A percentile compares a stretch with the other conserved stretches of the same genome.
These are phyloP conservation scores for Chaenogobius annularis DNA, from an alignment of 2,113 vertebrate species.

Conservation along the genomic window DNA sequence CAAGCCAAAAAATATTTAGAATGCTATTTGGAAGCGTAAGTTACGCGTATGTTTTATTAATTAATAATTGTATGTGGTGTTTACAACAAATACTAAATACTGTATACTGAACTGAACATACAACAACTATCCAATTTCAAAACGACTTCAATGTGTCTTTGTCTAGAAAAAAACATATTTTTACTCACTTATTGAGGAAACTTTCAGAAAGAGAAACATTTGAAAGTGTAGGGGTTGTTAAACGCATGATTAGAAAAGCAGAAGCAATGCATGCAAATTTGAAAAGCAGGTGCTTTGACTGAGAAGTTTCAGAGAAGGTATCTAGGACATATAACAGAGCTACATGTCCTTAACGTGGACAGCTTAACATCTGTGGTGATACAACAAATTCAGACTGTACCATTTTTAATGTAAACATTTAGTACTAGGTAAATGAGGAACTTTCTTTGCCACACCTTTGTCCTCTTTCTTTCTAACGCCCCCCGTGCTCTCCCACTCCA, in stretches of 20 bases:
- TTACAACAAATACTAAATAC: not conserved
- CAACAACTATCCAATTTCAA: too few relatives aligned
- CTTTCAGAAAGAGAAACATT: conserved; percentile 11
- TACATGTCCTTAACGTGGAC: conserved; percentile 39
- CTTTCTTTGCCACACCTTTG: conserved; percentile 46
- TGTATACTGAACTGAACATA: not conserved
- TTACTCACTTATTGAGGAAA: not conserved
- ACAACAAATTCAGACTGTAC: conserved; percentile 5
- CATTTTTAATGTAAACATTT: conserved; percentile 1
- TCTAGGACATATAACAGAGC: conserved; percentile 42
- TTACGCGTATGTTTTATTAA: too few relatives aligned
- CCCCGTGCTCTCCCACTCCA: not conserved
- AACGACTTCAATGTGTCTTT: not conserved
- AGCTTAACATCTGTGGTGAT: conserved; percentile 23
- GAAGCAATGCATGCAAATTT: conserved; percentile 28
- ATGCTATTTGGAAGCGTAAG: too few relatives aligned
- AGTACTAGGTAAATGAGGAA: conserved; percentile 13
- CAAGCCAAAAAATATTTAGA: too few relatives aligned
- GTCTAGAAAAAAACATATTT: not conserved
- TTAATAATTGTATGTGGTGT: not conserved
- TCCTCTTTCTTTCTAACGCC: conserved; percentile 12
- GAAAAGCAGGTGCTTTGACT: conserved; percentile 66
- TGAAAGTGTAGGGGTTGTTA: not conserved
- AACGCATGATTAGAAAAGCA: conserved; percentile 61
- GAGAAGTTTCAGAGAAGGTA: conserved; percentile 42